Base-by-base conservation (phyloP, 2,797 vertebrate genomes). In the Ptychadena robeensis region DNA sequence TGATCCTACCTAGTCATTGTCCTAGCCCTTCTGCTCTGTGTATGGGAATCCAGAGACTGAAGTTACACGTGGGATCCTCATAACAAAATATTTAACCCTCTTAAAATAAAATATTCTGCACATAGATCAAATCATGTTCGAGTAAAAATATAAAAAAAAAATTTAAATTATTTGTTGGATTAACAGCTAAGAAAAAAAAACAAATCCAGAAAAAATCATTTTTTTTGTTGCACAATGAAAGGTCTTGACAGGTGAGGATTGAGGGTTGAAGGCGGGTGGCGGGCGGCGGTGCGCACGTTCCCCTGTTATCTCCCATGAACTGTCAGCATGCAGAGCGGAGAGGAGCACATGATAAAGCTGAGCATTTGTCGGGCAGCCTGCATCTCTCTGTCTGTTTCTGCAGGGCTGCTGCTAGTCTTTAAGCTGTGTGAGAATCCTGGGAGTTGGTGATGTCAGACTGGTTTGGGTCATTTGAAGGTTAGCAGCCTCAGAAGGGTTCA, bases 401-500 rank as follows among this genome's bases (percentile, higher is more conserved):
- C 91, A 80, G 90, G 91, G 92, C 91, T 91, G 91, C 93, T 91
- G 93, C 91, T 92, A 93, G 91, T 88, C 90, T 92, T 91, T 92
- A 92, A 93, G 92, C 93, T 88, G 93, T 93, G 94, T 92, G 94
- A 94, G 95, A 94, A 95, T 95, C 92, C 93, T 94, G 94, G 94
- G 93, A 95, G 95, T 92, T 93, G 92, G 91, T 98, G 97, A 97
- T 97, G 97, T 98, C 97, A 98, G 95, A 95, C 91, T 86, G 90
- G 93, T 92, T 75, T 92, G 96, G 96, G 96, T 97, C 96, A 96
- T 95, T 93, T 95, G 96, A 95, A 96, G 96, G 96, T 95, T 96
- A 97, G 96, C 96, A 95, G 97, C 96, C 95, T 95, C 93, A 92
- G 94, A 94, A 94, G 96, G 96, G 97, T 97, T 98, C 97, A 97